Conservation (phyloP, 1,140 invertebrate genomes). For the Macrobrachium rosenbergii region DNA sequence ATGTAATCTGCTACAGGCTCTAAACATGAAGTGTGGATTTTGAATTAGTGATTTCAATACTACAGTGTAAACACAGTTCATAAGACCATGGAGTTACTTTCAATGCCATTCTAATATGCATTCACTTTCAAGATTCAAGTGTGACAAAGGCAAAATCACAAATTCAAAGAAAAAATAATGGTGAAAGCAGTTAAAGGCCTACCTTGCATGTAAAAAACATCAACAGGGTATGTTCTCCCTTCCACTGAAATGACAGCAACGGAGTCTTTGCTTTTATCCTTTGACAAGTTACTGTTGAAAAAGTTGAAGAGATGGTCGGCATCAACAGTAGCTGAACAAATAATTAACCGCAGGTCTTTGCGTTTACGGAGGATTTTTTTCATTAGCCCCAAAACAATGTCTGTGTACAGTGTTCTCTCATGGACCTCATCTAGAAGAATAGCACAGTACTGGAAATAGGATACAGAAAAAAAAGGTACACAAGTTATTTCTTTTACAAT, state of each 20-base stretch:
- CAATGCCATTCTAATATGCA: too few relatives aligned
- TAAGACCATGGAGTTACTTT: too few relatives aligned
- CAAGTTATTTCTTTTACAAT: too few relatives aligned
- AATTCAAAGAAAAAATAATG: not conserved
- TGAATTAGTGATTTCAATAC: too few relatives aligned
- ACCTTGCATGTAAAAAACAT: slow-evolving; percentile 80
- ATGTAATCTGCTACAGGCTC: slow-evolving; percentile 92
- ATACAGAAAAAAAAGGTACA: not conserved
- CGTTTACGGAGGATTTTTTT: slow-evolving; percentile 94
- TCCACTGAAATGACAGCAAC: slow-evolving; percentile 89
- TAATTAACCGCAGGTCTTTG: slow-evolving; percentile 85
- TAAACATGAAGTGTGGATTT: slow-evolving; percentile 73
- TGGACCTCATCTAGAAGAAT: slow-evolving; percentile 98
- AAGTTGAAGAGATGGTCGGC: slow-evolving; percentile 88
- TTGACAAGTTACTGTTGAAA: slow-evolving; percentile 82
- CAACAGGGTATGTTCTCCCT: slow-evolving; percentile 90
- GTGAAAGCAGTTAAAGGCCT: not conserved
- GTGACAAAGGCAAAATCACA: not conserved
- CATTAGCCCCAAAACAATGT: slow-evolving; percentile 93
- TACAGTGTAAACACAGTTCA: too few relatives aligned
- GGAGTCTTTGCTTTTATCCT: slow-evolving; percentile 70
- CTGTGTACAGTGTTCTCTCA: slow-evolving; percentile 92
- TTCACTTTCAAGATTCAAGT: not conserved
- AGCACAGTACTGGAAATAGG: slow-evolving; percentile 80
- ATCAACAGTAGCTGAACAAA: slow-evolving; percentile 96